phyloP scores from a whole-genome alignment of 2,797 vertebrate species.

The Acanthurus lineatus region DNA sequence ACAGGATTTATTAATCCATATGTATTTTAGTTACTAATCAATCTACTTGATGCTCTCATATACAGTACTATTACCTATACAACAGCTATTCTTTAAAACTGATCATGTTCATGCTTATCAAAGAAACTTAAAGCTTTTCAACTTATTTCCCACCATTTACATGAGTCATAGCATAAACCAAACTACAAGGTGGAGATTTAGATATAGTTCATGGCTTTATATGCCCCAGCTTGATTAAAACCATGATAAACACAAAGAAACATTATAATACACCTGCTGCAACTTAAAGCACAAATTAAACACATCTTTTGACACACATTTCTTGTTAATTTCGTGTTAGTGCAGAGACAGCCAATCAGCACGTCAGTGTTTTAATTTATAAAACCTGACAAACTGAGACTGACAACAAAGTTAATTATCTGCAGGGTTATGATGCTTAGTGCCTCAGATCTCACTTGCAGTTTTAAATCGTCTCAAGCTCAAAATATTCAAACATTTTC shows the following conservation, averaged over 20 bases:
- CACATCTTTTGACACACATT: too few relatives aligned
- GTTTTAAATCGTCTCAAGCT: neutral
- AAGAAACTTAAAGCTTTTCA: neutral
- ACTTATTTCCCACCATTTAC: neutral
- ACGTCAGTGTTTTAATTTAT: neutral
- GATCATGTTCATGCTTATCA: neutral
- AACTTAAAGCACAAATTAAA: accelerated
- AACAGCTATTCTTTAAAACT: neutral
- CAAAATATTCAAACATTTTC: neutral
- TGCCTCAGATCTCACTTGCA: neutral
- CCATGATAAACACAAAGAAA: neutral
- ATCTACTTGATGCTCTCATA: neutral
- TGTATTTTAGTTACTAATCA: neutral
- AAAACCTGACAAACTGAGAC: neutral
- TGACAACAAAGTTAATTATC: neutral
- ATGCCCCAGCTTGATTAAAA: neutral
- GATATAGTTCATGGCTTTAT: neutral
- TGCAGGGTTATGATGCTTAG: neutral
- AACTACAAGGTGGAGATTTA: neutral
- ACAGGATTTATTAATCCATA: neutral
- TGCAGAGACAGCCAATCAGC: neutral
- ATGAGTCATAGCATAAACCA: neutral
- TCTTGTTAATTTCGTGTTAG: too few relatives aligned
- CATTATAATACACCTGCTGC: neutral
- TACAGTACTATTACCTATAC: too few relatives aligned